Percentiles rank a stretch among this genome's conserved stretches.
These are phyloP conservation scores for Emydoidea blandingii DNA, from an alignment of 2,797 vertebrate genomes.

Conservation along the genomic window DNA sequence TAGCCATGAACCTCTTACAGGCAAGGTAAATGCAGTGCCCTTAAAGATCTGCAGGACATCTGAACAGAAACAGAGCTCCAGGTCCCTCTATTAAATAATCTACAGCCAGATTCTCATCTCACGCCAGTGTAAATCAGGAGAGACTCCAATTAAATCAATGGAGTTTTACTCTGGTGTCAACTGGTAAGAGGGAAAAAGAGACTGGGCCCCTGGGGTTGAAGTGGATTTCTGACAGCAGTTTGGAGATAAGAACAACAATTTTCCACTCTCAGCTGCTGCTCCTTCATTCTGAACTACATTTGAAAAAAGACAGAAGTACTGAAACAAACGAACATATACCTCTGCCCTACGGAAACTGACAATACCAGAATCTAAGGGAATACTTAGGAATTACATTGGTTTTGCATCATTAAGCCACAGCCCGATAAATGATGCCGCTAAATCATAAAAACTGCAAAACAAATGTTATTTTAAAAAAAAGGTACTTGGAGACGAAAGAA, in stretches of 20 bases:
- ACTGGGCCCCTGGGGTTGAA: rapidly evolving
- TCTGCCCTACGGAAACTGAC: background rate
- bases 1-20: background rate
- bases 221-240: too few species aligned
- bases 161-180: rapidly evolving
- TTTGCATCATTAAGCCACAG: background rate
- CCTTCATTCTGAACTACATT: background rate
- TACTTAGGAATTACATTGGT: background rate
- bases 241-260: background rate
- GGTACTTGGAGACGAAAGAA: background rate
- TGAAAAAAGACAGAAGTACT: background rate
- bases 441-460: constrained; percentile 31
- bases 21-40: background rate
- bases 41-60: rapidly evolving
- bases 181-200: rapidly evolving
- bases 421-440: background rate
- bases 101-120: background rate
- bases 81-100: rapidly evolving
- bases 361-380: rapidly evolving
- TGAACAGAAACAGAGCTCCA: background rate
- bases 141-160: background rate
- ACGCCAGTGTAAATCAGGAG: background rate
- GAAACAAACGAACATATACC: background rate
- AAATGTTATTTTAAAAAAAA: background rate
- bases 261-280: background rate